Percentiles rank a stretch among this genome's conserved stretches.
These are phyloP conservation scores for Pristionchus mayeri DNA, from an alignment of 2,888 invertebrate species.

Conservation along the genomic window DNA sequence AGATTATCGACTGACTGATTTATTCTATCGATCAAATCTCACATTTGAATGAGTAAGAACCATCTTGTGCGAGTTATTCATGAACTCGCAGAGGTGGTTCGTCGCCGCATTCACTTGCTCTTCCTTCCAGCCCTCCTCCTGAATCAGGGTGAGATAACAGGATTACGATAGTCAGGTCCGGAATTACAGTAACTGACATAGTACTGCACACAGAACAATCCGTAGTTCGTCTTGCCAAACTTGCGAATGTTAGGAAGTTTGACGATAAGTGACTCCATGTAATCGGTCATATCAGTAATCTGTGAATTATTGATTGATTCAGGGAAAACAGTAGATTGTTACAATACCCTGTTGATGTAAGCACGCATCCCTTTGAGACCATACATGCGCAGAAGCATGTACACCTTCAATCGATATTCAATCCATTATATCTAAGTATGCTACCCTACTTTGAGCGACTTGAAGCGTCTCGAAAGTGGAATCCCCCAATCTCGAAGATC, in stretches of 20 bases:
- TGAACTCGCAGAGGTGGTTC: slow-evolving; percentile 51
- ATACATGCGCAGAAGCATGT: slow-evolving; percentile 48
- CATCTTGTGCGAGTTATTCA: slow-evolving; percentile 56
- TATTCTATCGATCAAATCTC: neutral
- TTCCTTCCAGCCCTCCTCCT: slow-evolving; percentile 50
- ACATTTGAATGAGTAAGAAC: slow-evolving; percentile 55
- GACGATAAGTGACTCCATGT: slow-evolving; percentile 46
- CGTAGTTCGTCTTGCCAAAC: slow-evolving; percentile 50
- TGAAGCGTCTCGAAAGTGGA: slow-evolving; percentile 90
- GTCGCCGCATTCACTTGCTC: slow-evolving; percentile 53
- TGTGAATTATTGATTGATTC: neutral
- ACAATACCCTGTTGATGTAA: slow-evolving; percentile 36
- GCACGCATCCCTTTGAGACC: slow-evolving; percentile 50
- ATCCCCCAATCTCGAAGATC: slow-evolving; percentile 91
- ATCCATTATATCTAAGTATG: too few species aligned
- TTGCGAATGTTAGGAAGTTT: slow-evolving; percentile 50
- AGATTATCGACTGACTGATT: neutral
- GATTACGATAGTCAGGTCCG: too few species aligned
- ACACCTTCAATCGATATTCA: slow-evolving; percentile 42
- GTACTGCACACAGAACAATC: slow-evolving; percentile 52
- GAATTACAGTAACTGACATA: neutral
- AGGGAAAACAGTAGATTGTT: too few species aligned
- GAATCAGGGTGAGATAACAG: neutral
- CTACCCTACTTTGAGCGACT: slow-evolving; percentile 86
- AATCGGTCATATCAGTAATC: slow-evolving; percentile 44